Evolutionary conservation across 2,113 vertebrate genomes (phyloP).

Genomic region (Entomyzon cyanotis): DNA sequence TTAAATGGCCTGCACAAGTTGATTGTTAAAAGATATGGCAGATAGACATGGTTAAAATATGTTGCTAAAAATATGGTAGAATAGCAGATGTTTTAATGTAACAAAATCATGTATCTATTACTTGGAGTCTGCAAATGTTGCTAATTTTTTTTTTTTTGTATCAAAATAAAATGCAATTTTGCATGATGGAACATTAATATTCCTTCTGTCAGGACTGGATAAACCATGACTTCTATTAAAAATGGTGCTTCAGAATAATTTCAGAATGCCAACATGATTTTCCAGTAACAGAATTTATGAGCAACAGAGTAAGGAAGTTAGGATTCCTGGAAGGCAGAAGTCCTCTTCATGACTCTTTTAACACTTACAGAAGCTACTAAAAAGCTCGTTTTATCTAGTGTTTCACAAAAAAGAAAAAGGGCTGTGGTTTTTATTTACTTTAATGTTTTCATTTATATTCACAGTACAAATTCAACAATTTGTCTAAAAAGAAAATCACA

Average conservation of each 20-base stretch:
- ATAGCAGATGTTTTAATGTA: not conserved
- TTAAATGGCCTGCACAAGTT: not conserved
- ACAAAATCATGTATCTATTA: not conserved
- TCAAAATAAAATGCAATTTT: not conserved
- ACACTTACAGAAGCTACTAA: not conserved
- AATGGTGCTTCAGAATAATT: not conserved
- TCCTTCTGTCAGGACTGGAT: not conserved
- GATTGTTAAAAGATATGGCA: not conserved
- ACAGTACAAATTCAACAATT: not conserved
- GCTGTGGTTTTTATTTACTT: not conserved
- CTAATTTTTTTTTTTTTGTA: not conserved
- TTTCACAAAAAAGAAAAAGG: not conserved
- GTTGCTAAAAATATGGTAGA: not conserved
- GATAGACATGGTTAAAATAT: not conserved
- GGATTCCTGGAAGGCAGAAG: not conserved
- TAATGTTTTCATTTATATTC: not conserved
- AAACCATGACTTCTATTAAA: not conserved
- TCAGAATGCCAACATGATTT: not conserved
- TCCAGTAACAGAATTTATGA: not conserved
- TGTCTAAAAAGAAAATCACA: not conserved
- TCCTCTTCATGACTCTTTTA: not conserved
- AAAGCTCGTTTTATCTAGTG: not conserved
- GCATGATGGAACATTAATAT: not conserved
- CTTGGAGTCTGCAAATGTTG: not conserved
- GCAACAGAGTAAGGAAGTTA: not conserved